Evolutionary conservation across 1,140 invertebrate genomes (phyloP).

Genomic region (Drosophila rhopaloa): DNA sequence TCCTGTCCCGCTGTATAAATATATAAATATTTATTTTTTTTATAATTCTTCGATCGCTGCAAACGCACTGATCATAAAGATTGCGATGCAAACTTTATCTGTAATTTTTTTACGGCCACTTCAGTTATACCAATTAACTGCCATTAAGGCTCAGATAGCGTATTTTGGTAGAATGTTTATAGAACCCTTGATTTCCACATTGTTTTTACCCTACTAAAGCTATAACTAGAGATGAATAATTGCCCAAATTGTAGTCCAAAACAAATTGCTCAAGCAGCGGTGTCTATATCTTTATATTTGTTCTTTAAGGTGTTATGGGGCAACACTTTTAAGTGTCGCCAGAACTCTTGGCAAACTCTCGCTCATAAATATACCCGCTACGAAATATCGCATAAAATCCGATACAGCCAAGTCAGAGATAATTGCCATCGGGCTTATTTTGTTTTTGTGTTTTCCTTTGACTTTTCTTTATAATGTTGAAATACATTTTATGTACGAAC

Average conservation of each 20-base stretch:
- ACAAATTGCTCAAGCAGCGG: neutral
- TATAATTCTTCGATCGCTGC: neutral
- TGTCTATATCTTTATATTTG: constrained; percentile 30
- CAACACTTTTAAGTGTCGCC: constrained; percentile 33
- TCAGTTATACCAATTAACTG: constrained; percentile 22
- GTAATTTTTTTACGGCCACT: constrained; percentile 40
- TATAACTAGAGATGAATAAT: constrained; percentile 14
- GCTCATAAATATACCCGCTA: constrained; percentile 23
- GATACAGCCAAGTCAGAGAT: constrained; percentile 48
- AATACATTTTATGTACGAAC: constrained; percentile 12
- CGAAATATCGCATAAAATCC: constrained; percentile 7
- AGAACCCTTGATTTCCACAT: constrained; percentile 23
- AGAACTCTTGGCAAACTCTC: constrained; percentile 36
- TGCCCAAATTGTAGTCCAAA: neutral
- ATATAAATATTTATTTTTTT: too few species aligned
- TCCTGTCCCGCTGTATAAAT: neutral
- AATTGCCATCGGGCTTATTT: constrained; percentile 31
- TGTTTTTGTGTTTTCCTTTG: constrained; percentile 19
- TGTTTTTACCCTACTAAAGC: neutral
- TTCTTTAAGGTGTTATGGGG: constrained; percentile 20
- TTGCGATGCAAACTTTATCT: constrained; percentile 24
- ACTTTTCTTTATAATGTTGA: constrained; percentile 3
- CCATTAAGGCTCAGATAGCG: constrained; percentile 17
- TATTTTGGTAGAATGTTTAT: constrained; percentile 39
- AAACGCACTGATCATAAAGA: constrained; percentile 32